A percentile compares a stretch with the other conserved stretches of the same genome.
Evolutionary conservation across 2,888 invertebrate species (phyloP).

Genomic region (Cataglyphis cursor): DNA sequence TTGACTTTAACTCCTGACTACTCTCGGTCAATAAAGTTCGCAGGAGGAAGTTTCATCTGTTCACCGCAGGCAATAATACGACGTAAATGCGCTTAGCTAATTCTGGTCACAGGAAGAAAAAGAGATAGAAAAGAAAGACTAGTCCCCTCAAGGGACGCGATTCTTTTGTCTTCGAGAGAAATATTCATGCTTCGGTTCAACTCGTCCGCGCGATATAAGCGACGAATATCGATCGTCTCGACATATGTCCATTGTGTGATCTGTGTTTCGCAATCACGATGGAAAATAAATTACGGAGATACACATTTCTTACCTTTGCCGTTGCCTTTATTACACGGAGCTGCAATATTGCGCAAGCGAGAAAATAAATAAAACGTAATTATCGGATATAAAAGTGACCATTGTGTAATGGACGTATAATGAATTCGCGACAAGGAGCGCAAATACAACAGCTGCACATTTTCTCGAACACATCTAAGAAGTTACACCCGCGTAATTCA

Average conservation of each 20-base stretch:
- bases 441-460: neutral
- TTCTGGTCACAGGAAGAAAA: neutral
- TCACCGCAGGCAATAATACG: conserved; percentile 1
- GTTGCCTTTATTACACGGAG: neutral
- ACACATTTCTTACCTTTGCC: neutral
- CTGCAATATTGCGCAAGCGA: neutral
- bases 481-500: neutral
- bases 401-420: conserved; percentile 34
- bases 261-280: neutral
- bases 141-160: neutral
- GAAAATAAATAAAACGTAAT: conserved; percentile 38
- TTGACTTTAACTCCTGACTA: conserved; percentile 39
- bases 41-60: conserved; percentile 20
- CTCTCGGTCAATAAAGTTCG: conserved; percentile 51
- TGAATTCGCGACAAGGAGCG: conserved; percentile 19
- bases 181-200: neutral
- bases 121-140: neutral
- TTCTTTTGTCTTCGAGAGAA: conserved; percentile 32
- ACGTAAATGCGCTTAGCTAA: conserved; percentile 15
- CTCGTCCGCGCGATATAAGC: neutral
- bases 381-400: conserved; percentile 28
- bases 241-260: conserved; percentile 28
- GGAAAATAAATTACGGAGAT: conserved; percentile 1
- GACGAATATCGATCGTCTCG: conserved; percentile 10
- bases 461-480: neutral